phyloP scores from a whole-genome alignment of 2,797 vertebrate species.

The Epinephelus malabaricus region DNA sequence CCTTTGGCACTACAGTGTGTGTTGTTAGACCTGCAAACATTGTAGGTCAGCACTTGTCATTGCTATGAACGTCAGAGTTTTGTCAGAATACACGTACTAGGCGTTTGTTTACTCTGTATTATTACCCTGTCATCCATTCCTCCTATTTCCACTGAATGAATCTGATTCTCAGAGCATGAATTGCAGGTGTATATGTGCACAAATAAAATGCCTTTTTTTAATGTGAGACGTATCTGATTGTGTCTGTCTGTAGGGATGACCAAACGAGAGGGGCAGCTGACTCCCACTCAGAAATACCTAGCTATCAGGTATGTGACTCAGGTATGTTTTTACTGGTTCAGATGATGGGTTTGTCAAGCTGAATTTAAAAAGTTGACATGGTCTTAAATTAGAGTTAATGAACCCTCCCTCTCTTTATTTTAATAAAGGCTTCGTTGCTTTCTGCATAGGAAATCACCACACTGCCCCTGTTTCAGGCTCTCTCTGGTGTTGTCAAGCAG shows the following conservation, averaged over 20 bases:
- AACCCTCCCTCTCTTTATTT: constrained; percentile 14
- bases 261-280: constrained; percentile 93
- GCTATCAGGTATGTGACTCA: constrained; percentile 95
- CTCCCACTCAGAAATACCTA: constrained; percentile 92
- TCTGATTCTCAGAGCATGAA: not conserved
- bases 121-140: not conserved
- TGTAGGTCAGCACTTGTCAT: not conserved
- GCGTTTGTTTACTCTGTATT: not conserved
- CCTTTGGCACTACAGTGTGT: not conserved
- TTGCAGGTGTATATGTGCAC: not conserved
- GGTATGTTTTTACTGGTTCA: constrained; percentile 83
- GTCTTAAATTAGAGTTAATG: constrained; percentile 11
- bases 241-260: constrained; percentile 88
- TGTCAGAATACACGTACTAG: too few species aligned
- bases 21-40: not conserved
- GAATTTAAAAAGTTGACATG: constrained; percentile 1
- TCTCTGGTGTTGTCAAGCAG: constrained; percentile 30
- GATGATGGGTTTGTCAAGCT: constrained; percentile 41
- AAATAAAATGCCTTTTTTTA: not conserved
- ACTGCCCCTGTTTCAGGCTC: not conserved
- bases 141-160: not conserved
- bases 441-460: constrained; percentile 28
- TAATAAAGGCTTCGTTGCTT: constrained; percentile 8
- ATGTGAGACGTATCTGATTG: constrained; percentile 31
- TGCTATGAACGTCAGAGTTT: not conserved